phyloP scores from a whole-genome alignment of 2,797 vertebrate genomes.

The Onychomys arenicola region DNA sequence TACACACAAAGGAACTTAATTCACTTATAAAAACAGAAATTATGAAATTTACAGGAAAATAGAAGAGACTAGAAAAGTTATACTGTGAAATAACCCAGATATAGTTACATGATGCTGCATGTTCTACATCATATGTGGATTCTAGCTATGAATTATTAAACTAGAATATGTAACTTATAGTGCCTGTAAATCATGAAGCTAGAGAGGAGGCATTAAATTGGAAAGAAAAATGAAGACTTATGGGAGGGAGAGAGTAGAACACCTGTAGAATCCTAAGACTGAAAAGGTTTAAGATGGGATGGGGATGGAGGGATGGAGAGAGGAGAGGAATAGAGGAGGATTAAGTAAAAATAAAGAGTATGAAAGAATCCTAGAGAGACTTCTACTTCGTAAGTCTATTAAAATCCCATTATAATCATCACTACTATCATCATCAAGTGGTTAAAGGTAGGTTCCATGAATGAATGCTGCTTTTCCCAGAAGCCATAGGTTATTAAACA shows the following conservation, averaged over 20 bases:
- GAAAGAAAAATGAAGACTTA: background rate
- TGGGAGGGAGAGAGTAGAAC: background rate
- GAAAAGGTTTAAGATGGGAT: background rate
- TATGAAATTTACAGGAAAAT: background rate
- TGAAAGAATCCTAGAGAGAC: background rate
- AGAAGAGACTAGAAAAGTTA: background rate
- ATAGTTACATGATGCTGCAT: background rate
- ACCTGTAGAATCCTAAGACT: background rate
- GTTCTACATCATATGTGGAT: background rate
- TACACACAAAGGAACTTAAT: too few species aligned
- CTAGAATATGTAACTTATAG: background rate
- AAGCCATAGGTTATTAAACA: background rate
- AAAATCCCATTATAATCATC: background rate
- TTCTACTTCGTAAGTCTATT: background rate
- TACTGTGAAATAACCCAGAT: background rate
- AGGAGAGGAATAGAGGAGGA: too few species aligned
- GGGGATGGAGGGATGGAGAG: background rate
- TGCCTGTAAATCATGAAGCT: background rate
- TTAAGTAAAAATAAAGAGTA: background rate
- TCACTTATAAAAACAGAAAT: background rate
- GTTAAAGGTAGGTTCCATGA: background rate
- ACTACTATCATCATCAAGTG: background rate
- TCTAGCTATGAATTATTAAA: background rate
- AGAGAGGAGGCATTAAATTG: background rate
- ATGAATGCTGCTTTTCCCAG: background rate